Evolutionary conservation across 1,140 invertebrate species (phyloP).

Genomic region (Melitaea cinxia): DNA sequence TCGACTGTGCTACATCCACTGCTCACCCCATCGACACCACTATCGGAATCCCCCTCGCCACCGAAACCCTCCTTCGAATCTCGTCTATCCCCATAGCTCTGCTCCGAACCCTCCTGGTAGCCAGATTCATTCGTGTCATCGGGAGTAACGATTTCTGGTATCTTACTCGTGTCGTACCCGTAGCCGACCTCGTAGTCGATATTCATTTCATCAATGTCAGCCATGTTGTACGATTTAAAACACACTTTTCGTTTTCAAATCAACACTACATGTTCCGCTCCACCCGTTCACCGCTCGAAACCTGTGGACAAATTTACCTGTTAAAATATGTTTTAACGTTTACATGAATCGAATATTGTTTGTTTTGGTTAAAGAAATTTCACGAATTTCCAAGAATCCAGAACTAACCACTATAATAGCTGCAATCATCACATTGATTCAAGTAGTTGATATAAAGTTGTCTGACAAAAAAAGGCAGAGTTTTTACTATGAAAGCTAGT

Average conservation of each 20-base stretch:
- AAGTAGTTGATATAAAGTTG: not conserved
- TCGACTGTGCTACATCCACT: constrained; percentile 71
- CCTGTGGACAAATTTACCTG: constrained; percentile 52
- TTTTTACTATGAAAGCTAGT: not conserved
- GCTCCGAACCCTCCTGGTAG: constrained; percentile 71
- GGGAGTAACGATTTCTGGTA: constrained; percentile 70
- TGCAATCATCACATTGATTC: not conserved
- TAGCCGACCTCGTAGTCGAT: constrained; percentile 69
- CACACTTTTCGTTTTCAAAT: constrained; percentile 43
- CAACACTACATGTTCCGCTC: constrained; percentile 68
- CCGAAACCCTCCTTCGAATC: constrained; percentile 73
- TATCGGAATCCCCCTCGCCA: constrained; percentile 69
- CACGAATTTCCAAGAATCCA: not conserved
- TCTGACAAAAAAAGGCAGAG: not conserved
- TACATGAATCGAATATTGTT: not conserved
- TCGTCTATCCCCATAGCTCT: constrained; percentile 65
- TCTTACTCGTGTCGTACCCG: constrained; percentile 68
- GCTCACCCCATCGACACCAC: constrained; percentile 71
- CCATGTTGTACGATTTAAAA: constrained; percentile 49
- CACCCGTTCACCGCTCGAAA: constrained; percentile 49
- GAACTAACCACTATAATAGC: not conserved
- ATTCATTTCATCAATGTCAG: constrained; percentile 56
- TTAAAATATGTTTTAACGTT: not conserved
- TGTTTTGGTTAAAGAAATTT: too few relatives aligned
- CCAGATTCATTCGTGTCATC: constrained; percentile 76